A percentile compares a stretch with the other conserved stretches of the same genome.
Conservation (phyloP, 2,797 vertebrate genomes). For the Trachops cirrhosus region DNA sequence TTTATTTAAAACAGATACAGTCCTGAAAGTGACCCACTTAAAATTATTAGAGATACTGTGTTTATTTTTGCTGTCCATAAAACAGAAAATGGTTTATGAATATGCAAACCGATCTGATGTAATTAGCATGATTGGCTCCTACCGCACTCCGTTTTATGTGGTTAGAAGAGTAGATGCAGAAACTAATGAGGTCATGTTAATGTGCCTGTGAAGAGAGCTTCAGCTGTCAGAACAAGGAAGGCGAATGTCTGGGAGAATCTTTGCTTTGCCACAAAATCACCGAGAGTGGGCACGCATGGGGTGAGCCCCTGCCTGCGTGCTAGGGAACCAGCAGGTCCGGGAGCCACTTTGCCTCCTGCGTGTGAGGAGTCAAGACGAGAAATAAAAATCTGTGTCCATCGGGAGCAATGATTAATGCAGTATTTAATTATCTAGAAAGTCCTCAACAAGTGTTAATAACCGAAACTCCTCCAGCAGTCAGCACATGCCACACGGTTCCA, state of each 20-base stretch:
- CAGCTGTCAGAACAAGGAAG: conserved; percentile 77
- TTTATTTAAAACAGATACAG: conserved; percentile 85
- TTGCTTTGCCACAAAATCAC: conserved; percentile 66
- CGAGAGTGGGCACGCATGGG: neutral
- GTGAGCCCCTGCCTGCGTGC: conserved; percentile 45
- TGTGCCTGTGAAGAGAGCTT: conserved; percentile 82
- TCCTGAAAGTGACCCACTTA: conserved; percentile 86
- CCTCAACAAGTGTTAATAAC: conserved; percentile 78
- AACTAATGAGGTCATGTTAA: conserved; percentile 87
- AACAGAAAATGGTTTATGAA: conserved; percentile 85
- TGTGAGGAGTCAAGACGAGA: neutral
- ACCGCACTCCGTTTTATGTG: conserved; percentile 80
- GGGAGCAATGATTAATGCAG: conserved; percentile 54
- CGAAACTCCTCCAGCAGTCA: conserved; percentile 63
- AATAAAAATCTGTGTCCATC: conserved; percentile 63
- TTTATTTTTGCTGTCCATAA: conserved; percentile 86
- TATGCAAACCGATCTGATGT: conserved; percentile 85
- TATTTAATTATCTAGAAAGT: conserved; percentile 81
- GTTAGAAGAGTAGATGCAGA: conserved; percentile 81
- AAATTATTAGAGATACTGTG: conserved; percentile 85
- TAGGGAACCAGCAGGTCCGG: neutral
- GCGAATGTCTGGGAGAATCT: conserved; percentile 65
- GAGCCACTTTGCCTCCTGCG: conserved; percentile 52
- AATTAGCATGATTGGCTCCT: conserved; percentile 88
- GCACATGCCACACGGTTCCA: conserved; percentile 58